Evolutionary conservation across 2,888 invertebrate species (phyloP).

Genomic region (Crepidodera aurea): DNA sequence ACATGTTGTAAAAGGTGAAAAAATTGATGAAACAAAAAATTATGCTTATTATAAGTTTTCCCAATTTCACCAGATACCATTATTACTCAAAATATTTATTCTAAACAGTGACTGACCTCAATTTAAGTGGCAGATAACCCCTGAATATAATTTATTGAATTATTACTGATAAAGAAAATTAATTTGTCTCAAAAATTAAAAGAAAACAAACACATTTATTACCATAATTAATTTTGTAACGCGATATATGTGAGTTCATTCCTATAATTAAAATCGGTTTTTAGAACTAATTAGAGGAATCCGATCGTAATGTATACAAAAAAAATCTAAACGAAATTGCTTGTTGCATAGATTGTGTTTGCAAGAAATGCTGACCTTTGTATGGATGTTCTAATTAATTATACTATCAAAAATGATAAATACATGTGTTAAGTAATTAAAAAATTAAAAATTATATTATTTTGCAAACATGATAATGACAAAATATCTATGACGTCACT

Average conservation of each 20-base stretch:
- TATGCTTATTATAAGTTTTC: no score
- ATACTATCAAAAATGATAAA: not conserved
- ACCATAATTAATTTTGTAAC: conserved; percentile 30
- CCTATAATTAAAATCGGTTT: conserved; percentile 36
- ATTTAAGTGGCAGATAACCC: conserved; percentile 44
- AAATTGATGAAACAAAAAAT: no score
- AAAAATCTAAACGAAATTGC: conserved; percentile 1
- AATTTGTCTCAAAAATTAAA: conserved; percentile 40
- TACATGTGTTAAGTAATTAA: conserved; percentile 8
- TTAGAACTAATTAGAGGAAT: conserved; percentile 4
- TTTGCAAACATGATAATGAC: not conserved
- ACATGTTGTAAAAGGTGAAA: no score
- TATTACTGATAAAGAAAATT: conserved; percentile 42
- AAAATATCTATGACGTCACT: not conserved
- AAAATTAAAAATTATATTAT: conserved; percentile 9
- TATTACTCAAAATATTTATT: conserved; percentile 1
- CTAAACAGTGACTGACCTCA: conserved; percentile 41
- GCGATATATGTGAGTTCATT: conserved; percentile 35
- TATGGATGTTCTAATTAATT: not conserved
- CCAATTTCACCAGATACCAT: not conserved
- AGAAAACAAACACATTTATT: conserved; percentile 41
- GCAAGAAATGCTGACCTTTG: not conserved
- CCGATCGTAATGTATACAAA: not conserved
- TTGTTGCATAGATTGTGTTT: conserved; percentile 16
- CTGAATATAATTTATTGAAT: conserved; percentile 39